A percentile compares a stretch with the other conserved stretches of the same genome.
These are phyloP conservation scores for Pemphredon lugubris DNA, from an alignment of 2,888 invertebrate species.

Conservation along the genomic window DNA sequence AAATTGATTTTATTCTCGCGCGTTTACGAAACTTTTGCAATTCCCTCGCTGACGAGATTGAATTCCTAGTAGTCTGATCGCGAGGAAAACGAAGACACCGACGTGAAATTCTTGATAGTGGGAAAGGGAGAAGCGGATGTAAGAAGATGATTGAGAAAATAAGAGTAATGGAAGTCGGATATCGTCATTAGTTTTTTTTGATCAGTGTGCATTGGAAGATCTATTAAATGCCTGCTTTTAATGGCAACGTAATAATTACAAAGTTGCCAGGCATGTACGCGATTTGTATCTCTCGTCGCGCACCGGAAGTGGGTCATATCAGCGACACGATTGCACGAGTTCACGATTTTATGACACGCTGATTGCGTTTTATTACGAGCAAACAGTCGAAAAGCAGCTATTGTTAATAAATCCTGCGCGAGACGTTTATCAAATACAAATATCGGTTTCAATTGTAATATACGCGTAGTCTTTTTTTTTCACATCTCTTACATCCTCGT, in stretches of 20 bases:
- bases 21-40: slow-evolving; percentile 3
- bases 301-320: slow-evolving; percentile 70
- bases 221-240: too few relatives aligned
- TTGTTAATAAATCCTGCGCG: too few relatives aligned
- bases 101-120: too few relatives aligned
- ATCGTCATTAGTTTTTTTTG: slow-evolving; percentile 2
- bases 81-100: too few relatives aligned
- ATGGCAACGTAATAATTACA: slow-evolving; percentile 25
- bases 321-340: slow-evolving; percentile 57
- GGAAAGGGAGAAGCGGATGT: too few relatives aligned
- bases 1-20: slow-evolving; percentile 17
- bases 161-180: not conserved
- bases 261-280: slow-evolving; percentile 8
- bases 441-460: too few relatives aligned
- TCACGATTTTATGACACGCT: slow-evolving; percentile 39
- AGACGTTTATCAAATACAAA: too few relatives aligned
- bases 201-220: slow-evolving; percentile 8
- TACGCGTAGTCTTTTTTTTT: too few relatives aligned
- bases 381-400: slow-evolving; percentile 21
- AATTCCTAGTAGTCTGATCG: too few relatives aligned
- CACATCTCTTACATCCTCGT: too few relatives aligned
- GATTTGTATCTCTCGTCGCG: slow-evolving; percentile 61
- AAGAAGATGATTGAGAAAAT: too few relatives aligned
- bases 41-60: too few relatives aligned
- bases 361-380: slow-evolving; percentile 35